Conservation (phyloP, 2,888 invertebrate genomes). For the Drosophila flavopinicola region DNA sequence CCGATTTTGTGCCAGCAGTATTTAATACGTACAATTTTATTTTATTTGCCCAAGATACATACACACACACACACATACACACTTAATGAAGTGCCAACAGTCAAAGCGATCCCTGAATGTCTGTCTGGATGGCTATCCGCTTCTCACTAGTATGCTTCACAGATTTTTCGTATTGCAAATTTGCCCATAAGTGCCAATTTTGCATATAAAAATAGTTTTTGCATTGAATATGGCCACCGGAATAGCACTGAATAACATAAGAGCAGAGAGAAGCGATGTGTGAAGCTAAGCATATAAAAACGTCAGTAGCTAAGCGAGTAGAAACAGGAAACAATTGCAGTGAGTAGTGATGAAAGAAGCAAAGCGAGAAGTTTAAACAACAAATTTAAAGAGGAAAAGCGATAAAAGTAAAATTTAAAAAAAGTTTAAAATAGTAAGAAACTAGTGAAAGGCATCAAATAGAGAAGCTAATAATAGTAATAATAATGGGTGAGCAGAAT, state of each 20-base stretch:
- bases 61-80: too few species aligned
- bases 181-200: slow-evolving; percentile 31
- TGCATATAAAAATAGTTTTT: slow-evolving; percentile 18
- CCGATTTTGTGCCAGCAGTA: slow-evolving; percentile 29
- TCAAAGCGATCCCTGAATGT: slow-evolving; percentile 26
- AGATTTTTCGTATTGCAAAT: slow-evolving; percentile 20
- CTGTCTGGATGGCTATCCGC: slow-evolving; percentile 20
- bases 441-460: background rate
- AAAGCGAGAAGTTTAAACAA: background rate
- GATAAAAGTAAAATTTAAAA: background rate
- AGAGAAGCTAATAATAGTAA: too few species aligned
- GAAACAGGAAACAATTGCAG: background rate
- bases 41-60: slow-evolving; percentile 46
- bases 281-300: background rate
- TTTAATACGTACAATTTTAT: slow-evolving; percentile 39
- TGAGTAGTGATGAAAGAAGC: background rate
- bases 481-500: too few species aligned
- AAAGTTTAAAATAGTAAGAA: background rate
- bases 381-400: background rate
- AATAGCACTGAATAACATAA: slow-evolving; percentile 2
- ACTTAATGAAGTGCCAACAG: slow-evolving; percentile 40
- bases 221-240: slow-evolving; percentile 1
- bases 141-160: slow-evolving; percentile 2
- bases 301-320: too few species aligned
- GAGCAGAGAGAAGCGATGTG: background rate